Conservation (phyloP, 1,140 invertebrate genomes). For the Apolygus lucorum region DNA sequence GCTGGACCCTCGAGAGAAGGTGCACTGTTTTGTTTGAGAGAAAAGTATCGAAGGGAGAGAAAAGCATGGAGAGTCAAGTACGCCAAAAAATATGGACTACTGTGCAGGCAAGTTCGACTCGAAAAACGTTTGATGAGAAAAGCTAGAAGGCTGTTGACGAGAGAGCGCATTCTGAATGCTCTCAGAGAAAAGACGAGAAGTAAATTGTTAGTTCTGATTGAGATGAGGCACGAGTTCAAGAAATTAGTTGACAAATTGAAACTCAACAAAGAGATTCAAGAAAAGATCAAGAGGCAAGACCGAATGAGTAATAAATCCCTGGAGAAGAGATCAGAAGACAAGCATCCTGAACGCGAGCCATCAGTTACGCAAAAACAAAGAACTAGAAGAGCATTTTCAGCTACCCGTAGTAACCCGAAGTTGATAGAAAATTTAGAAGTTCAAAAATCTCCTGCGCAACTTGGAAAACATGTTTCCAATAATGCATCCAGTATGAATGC, state of each 20-base stretch:
- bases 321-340: neutral
- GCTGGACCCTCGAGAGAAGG: neutral
- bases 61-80: conserved; percentile 1
- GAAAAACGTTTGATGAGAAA: conserved; percentile 8
- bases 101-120: neutral
- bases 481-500: neutral
- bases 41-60: neutral
- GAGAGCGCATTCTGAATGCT: neutral
- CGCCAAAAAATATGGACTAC: neutral
- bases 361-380: neutral
- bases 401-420: too few relatives aligned
- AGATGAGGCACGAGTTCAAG: conserved; percentile 9
- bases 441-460: neutral
- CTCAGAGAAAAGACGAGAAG: neutral
- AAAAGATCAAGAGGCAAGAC: conserved; percentile 4
- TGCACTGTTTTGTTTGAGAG: neutral
- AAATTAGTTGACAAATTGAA: neutral
- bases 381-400: neutral
- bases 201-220: neutral
- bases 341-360: neutral
- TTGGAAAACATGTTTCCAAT: neutral
- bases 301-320: neutral
- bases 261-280: conserved; percentile 2
- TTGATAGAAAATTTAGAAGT: neutral
- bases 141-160: neutral